A percentile compares a stretch with the other conserved stretches of the same genome.
phyloP scores from a whole-genome alignment of 2,888 invertebrate genomes.

The Euphydryas editha region DNA sequence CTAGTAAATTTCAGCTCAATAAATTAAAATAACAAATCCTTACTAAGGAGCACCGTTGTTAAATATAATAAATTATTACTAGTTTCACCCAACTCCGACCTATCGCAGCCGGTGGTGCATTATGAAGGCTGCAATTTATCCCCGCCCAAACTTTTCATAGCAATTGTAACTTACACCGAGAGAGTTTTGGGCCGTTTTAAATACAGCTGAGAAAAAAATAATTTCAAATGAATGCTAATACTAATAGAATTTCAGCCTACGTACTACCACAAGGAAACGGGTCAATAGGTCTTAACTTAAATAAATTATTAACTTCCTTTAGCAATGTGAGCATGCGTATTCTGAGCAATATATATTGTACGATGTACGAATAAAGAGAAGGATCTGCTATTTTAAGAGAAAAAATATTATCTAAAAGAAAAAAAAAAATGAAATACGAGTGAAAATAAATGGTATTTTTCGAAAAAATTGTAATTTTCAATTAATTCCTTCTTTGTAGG shows the following conservation, averaged over 20 bases:
- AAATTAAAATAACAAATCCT: conserved; percentile 4
- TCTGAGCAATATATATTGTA: conserved; percentile 3
- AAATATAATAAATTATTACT: conserved; percentile 15
- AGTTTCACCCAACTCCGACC: conserved; percentile 16
- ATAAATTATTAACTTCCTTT: conserved; percentile 36
- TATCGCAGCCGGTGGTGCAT: conserved; percentile 16
- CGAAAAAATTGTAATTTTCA: no score
- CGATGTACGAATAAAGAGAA: not conserved
- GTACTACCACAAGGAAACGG: conserved; percentile 17
- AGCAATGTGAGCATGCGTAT: conserved; percentile 27
- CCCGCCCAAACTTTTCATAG: conserved; percentile 33
- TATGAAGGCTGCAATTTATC: conserved; percentile 35
- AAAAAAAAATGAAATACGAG: no score
- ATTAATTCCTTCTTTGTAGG: no score
- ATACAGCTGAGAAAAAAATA: conserved; percentile 17
- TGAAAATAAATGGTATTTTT: no score
- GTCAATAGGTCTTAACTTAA: conserved; percentile 41
- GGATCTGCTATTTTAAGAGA: not conserved
- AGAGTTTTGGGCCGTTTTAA: conserved; percentile 33
- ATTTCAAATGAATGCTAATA: not conserved
- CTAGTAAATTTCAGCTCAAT: not conserved
- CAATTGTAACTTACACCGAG: conserved; percentile 37
- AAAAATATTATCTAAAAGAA: no score
- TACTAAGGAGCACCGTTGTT: not conserved
- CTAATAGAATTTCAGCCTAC: not conserved